phyloP scores from a whole-genome alignment of 2,888 invertebrate genomes.

The Cerastoderma edule region DNA sequence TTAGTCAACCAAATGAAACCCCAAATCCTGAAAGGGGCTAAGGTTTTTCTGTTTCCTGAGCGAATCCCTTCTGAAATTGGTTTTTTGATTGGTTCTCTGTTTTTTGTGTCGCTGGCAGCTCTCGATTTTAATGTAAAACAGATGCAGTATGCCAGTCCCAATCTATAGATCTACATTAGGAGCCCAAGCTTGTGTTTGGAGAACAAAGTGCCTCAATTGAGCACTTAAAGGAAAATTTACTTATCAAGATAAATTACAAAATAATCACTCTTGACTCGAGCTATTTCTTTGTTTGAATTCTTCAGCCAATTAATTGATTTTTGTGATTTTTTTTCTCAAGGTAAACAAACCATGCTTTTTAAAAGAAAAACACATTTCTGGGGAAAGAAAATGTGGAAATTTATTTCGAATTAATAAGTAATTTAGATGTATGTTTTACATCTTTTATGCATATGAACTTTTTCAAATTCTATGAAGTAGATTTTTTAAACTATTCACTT shows the following conservation, averaged over 20 bases:
- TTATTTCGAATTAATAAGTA: no score
- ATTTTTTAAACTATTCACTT: no score
- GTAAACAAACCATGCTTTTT: no score
- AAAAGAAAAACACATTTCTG: no score
- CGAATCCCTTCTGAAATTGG: constrained; percentile 40
- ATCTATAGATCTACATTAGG: constrained; percentile 16
- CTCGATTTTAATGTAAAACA: constrained; percentile 55
- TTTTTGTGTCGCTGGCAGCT: constrained; percentile 56
- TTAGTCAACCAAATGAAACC: no score
- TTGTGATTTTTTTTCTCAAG: constrained; percentile 21
- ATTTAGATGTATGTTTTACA: no score
- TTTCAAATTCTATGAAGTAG: no score
- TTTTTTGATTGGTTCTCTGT: constrained; percentile 60
- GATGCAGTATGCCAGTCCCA: constrained; percentile 36
- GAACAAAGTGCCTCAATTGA: constrained; percentile 24
- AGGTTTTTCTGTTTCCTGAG: no score
- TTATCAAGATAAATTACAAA: constrained; percentile 25
- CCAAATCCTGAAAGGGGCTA: no score
- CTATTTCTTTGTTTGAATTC: constrained; percentile 20
- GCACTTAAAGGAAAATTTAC: constrained; percentile 24
- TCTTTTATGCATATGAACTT: no score
- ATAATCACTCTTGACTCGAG: constrained; percentile 14
- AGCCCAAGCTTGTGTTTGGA: constrained; percentile 8
- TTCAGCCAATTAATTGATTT: constrained; percentile 19
- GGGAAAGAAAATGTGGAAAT: no score